Conservation (phyloP, 2,888 invertebrate species). For the Hyalella azteca region DNA sequence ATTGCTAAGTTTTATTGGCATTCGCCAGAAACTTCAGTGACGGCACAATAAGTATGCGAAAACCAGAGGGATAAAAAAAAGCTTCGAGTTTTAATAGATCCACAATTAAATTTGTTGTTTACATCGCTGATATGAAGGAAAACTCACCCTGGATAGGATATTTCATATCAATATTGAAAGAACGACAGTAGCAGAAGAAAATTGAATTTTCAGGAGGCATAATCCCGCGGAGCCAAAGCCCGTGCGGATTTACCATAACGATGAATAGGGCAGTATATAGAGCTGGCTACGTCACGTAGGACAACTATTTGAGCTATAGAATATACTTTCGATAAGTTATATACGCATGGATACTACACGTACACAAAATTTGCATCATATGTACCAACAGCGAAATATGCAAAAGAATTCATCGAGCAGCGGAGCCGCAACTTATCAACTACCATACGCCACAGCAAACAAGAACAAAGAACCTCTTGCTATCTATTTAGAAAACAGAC, state of each 20-base stretch:
- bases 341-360: slow-evolving; percentile 10
- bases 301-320: slow-evolving; percentile 13
- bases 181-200: background rate
- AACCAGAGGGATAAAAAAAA: no score
- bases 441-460: background rate
- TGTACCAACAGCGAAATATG: background rate
- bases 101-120: background rate
- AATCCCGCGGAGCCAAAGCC: no score
- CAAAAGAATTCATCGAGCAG: background rate
- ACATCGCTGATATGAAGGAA: background rate
- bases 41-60: no score
- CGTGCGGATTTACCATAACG: background rate
- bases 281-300: slow-evolving; percentile 17
- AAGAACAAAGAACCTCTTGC: background rate
- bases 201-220: background rate
- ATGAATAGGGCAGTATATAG: slow-evolving; percentile 17
- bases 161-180: background rate
- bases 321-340: background rate
- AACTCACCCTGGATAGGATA: background rate
- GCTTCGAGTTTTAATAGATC: background rate
- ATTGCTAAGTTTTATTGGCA: no score
- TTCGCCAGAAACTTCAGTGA: no score
- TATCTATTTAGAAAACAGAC: background rate
- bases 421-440: background rate
- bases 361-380: background rate